Evolutionary conservation across 2,797 vertebrate genomes (phyloP).

Genomic region (Oophaga sylvatica): DNA sequence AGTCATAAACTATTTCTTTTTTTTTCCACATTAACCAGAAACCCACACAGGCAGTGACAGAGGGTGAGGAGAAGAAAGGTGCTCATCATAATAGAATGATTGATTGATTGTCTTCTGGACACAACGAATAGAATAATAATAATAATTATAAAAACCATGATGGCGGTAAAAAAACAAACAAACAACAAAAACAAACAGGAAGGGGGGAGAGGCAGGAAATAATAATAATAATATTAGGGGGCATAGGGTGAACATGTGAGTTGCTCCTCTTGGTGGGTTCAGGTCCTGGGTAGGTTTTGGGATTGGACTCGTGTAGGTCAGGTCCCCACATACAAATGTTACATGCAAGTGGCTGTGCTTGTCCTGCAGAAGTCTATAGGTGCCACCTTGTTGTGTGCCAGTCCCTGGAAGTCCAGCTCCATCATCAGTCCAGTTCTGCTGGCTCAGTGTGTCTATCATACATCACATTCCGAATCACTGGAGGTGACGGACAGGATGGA

Average conservation of each 20-base stretch:
- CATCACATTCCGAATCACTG: constrained; percentile 99
- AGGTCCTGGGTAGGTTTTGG: constrained; percentile 82
- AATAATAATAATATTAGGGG: constrained; percentile 5
- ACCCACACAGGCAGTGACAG: constrained; percentile 99
- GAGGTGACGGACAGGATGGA: constrained; percentile 99
- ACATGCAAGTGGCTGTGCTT: constrained; percentile 96
- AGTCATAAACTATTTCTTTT: constrained; percentile 97
- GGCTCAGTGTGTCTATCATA: constrained; percentile 47
- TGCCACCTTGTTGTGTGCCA: constrained; percentile 76
- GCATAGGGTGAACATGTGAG: constrained; percentile 75
- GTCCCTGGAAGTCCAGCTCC: constrained; percentile 83
- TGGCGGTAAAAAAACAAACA: constrained; percentile 66
- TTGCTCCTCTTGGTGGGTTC: constrained; percentile 87
- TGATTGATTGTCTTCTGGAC: constrained; percentile 92
- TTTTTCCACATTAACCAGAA: constrained; percentile 95
- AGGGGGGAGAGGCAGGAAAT: constrained; percentile 18
- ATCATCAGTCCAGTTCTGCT: constrained; percentile 68
- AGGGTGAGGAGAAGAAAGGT: constrained; percentile 94
- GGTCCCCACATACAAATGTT: constrained; percentile 88
- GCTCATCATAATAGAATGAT: constrained; percentile 99
- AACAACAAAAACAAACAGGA: constrained; percentile 72
- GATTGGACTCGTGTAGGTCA: constrained; percentile 74
- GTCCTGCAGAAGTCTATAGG: constrained; percentile 79
- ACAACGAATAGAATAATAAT: constrained; percentile 71
- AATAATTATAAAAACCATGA: constrained; percentile 78